Conservation (phyloP, 2,113 vertebrate genomes). For the Coregonus clupeaformis region DNA sequence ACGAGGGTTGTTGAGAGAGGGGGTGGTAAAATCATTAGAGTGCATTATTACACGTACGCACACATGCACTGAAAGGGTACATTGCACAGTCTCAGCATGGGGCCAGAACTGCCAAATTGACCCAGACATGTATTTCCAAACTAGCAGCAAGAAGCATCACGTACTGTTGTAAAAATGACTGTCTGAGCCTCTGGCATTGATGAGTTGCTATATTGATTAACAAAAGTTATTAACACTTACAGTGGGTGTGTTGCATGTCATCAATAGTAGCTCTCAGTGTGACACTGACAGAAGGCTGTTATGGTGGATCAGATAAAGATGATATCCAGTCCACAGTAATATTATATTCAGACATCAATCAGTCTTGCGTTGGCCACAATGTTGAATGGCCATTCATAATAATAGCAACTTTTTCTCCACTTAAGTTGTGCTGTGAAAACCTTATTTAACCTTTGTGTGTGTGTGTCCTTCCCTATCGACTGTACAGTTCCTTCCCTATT, state of each 20-base stretch:
- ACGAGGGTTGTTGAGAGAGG: too few relatives aligned
- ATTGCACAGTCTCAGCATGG: too few relatives aligned
- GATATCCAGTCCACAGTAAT: background rate
- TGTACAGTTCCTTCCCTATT: background rate
- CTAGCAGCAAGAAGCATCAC: too few relatives aligned
- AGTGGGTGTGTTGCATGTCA: background rate
- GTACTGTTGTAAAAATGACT: too few relatives aligned
- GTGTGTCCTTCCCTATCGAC: background rate
- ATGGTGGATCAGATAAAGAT: too few relatives aligned
- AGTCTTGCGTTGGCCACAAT: background rate
- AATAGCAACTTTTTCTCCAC: background rate
- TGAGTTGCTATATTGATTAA: background rate
- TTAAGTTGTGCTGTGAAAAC: background rate
- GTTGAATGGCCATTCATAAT: background rate
- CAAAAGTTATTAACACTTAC: background rate
- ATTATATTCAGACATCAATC: background rate
- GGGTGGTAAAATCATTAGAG: too few relatives aligned
- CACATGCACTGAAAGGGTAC: too few relatives aligned
- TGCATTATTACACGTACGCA: too few relatives aligned
- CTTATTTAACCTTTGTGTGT: background rate
- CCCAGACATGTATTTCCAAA: too few relatives aligned
- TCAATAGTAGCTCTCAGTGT: background rate
- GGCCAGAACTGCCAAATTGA: too few relatives aligned
- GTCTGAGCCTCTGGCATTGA: background rate
- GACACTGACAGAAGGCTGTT: too few relatives aligned